A percentile compares a stretch with the other conserved stretches of the same genome.
These are phyloP conservation scores for Amphipyra berbera DNA, from an alignment of 2,888 invertebrate genomes.

Conservation along the genomic window DNA sequence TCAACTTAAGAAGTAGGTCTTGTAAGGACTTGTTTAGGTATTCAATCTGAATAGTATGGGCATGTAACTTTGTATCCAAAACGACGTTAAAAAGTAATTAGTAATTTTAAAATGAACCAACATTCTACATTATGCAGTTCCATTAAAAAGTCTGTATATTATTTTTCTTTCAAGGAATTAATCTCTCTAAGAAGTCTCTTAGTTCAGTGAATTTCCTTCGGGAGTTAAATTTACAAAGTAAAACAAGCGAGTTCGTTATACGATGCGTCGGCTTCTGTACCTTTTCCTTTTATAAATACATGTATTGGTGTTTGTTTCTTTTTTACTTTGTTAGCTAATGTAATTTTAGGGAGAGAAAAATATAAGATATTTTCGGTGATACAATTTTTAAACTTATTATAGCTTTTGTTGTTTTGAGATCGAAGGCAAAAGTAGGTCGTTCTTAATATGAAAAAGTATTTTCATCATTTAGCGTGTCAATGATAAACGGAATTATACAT, in stretches of 20 bases:
- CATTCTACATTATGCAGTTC: neutral
- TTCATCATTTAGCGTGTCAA: too few relatives aligned
- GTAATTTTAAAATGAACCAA: neutral
- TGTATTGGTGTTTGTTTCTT: neutral
- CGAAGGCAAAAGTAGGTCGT: too few relatives aligned
- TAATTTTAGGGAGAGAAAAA: neutral
- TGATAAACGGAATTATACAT: too few relatives aligned
- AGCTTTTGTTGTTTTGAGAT: too few relatives aligned
- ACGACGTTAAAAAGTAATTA: too few relatives aligned
- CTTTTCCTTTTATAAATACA: constrained; percentile 7
- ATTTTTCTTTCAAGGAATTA: constrained; percentile 22
- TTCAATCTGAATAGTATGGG: constrained; percentile 11
- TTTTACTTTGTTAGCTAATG: neutral
- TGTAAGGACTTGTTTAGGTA: constrained; percentile 4
- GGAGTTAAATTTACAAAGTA: constrained; percentile 33
- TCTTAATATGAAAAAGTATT: too few relatives aligned
- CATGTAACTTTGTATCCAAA: neutral
- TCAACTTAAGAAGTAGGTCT: constrained; percentile 24
- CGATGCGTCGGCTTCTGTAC: constrained; percentile 1
- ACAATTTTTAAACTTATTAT: too few relatives aligned
- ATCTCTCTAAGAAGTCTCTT: constrained; percentile 2
- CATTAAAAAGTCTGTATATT: constrained; percentile 12
- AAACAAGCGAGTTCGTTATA: constrained; percentile 9
- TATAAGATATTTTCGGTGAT: too few relatives aligned
- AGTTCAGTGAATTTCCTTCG: constrained; percentile 42